These are phyloP conservation scores for Magallana ariakensis DNA, from an alignment of 1,140 invertebrate genomes.

Conservation along the genomic window DNA sequence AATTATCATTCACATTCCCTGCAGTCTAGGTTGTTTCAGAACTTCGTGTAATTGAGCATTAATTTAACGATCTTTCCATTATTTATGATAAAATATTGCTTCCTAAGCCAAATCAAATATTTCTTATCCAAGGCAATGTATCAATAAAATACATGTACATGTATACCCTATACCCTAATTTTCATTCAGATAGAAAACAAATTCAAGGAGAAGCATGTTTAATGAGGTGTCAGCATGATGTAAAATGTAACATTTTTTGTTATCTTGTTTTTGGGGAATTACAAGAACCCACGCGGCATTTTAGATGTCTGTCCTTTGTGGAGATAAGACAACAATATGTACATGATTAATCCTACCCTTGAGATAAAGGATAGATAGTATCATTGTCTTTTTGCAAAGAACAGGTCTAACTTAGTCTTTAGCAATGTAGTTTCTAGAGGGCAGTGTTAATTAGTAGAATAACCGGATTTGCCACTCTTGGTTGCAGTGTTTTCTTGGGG, in stretches of 20 bases:
- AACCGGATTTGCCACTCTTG: slow-evolving; percentile 25
- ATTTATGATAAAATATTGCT: no score
- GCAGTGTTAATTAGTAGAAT: neutral
- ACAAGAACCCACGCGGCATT: neutral
- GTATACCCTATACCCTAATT: no score
- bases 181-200: no score
- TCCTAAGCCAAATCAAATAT: no score
- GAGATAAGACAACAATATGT: slow-evolving; percentile 17
- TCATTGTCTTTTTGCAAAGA: neutral
- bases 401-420: neutral
- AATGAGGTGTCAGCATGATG: slow-evolving; percentile 15
- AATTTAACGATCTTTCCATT: no score
- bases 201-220: neutral
- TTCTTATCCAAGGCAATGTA: no score
- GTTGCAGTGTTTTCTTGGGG: slow-evolving; percentile 12
- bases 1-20: no score
- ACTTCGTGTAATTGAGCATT: no score
- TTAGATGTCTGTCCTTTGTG: slow-evolving; percentile 9
- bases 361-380: slow-evolving; percentile 19
- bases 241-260: slow-evolving; percentile 22
- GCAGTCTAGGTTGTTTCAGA: no score
- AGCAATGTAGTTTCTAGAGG: slow-evolving; percentile 12
- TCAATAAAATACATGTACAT: no score
- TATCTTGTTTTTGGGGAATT: slow-evolving; percentile 25
- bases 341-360: slow-evolving; percentile 31